Evolutionary conservation across 1,140 invertebrate genomes (phyloP).

Genomic region (Drosophila sucinea): DNA sequence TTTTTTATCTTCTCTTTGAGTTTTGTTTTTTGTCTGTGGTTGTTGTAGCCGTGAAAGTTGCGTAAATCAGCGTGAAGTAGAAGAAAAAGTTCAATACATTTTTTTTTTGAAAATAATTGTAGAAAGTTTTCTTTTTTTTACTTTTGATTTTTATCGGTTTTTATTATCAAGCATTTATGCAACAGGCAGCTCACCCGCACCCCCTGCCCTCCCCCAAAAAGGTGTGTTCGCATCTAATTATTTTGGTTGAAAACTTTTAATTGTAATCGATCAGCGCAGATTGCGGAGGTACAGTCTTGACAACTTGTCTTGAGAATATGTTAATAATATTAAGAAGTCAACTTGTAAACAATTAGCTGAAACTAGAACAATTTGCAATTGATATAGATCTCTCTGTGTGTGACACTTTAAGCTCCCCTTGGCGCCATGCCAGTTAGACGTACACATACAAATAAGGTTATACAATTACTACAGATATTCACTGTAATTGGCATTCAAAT

Average conservation of each 20-base stretch:
- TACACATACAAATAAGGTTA: constrained; percentile 2
- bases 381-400: constrained; percentile 3
- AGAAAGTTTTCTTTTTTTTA: constrained; percentile 69
- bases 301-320: neutral
- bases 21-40: constrained; percentile 38
- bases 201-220: neutral
- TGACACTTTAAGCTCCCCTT: neutral
- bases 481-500: neutral
- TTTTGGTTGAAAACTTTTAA: constrained; percentile 16
- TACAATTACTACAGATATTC: neutral
- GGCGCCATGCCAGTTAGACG: neutral
- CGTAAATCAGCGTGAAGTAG: constrained; percentile 80
- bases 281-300: neutral
- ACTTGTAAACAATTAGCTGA: neutral
- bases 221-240: constrained; percentile 27
- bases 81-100: constrained; percentile 79
- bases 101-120: constrained; percentile 76
- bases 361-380: constrained; percentile 6
- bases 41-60: constrained; percentile 75
- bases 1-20: constrained; percentile 32
- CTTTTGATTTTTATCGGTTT: constrained; percentile 1
- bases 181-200: constrained; percentile 25
- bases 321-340: neutral
- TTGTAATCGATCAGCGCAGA: neutral
- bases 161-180: constrained; percentile 54